Evolutionary conservation across 1,140 invertebrate species (phyloP).

Genomic region (Bombus balteatus): DNA sequence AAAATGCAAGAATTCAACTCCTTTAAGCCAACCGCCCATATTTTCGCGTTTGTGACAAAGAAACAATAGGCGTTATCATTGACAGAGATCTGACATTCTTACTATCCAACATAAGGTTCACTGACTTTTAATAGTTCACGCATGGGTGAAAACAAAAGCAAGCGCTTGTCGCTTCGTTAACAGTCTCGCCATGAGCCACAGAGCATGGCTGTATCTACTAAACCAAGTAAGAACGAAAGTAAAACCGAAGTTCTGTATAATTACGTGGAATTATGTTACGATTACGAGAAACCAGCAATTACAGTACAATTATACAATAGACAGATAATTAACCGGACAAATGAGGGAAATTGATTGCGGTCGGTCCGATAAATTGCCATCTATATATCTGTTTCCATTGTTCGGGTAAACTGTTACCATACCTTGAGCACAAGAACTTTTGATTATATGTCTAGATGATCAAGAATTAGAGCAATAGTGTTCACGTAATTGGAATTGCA

Average conservation of each 20-base stretch:
- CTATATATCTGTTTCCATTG: conserved; percentile 13
- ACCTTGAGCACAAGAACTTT: conserved; percentile 26
- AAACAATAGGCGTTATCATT: neutral
- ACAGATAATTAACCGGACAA: conserved; percentile 9
- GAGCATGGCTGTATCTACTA: neutral
- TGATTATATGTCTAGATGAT: conserved; percentile 16
- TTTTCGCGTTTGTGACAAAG: neutral
- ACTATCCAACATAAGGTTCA: neutral
- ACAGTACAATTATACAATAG: conserved; percentile 4
- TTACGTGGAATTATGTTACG: neutral
- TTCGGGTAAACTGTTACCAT: conserved; percentile 7
- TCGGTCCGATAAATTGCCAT: conserved; percentile 13
- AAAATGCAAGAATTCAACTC: neutral
- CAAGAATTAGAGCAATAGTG: neutral
- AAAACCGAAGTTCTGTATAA: neutral
- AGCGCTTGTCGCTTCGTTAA: neutral
- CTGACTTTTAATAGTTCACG: conserved; percentile 12
- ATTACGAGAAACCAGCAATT: neutral
- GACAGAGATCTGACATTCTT: too few relatives aligned
- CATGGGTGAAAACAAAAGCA: conserved; percentile 12
- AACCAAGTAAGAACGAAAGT: neutral
- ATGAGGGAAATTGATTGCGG: conserved; percentile 7
- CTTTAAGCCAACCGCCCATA: neutral
- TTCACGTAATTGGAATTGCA: conserved; percentile 14
- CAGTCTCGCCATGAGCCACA: neutral